Conservation (phyloP, 2,888 invertebrate genomes). For the Pandemis corylana region DNA sequence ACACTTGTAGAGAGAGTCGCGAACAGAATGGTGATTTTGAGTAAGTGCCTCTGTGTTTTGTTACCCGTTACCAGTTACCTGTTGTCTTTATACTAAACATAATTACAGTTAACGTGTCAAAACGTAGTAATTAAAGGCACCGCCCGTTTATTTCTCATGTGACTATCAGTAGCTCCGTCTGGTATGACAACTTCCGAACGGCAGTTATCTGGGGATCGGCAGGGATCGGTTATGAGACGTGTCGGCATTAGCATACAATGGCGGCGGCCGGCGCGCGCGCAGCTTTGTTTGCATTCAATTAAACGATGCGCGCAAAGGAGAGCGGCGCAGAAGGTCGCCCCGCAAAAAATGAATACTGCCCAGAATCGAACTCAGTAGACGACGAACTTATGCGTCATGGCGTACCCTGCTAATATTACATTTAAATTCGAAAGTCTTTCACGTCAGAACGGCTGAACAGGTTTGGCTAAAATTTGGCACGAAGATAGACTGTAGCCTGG, state of each 20-base stretch:
- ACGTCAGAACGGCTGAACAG: too few species aligned
- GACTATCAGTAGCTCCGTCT: not conserved
- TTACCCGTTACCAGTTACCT: too few species aligned
- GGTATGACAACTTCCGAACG: slow-evolving; percentile 36
- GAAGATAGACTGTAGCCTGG: too few species aligned
- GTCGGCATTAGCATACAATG: slow-evolving; percentile 40
- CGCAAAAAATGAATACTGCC: not conserved
- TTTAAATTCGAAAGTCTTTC: too few species aligned
- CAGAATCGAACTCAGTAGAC: too few species aligned
- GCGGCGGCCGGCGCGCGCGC: slow-evolving; percentile 31
- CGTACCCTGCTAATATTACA: too few species aligned
- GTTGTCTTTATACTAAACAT: too few species aligned
- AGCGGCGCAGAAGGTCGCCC: slow-evolving; percentile 19
- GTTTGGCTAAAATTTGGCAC: too few species aligned
- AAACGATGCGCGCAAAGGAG: slow-evolving; percentile 15
- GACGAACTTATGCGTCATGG: too few species aligned
- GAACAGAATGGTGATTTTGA: not conserved
- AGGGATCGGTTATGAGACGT: slow-evolving; percentile 37
- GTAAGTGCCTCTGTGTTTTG: too few species aligned
- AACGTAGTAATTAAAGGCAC: not conserved
- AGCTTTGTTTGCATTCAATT: slow-evolving; percentile 41
- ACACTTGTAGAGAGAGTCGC: slow-evolving; percentile 11
- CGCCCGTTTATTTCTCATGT: not conserved
- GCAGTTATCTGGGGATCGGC: slow-evolving; percentile 33
- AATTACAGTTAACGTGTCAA: too few species aligned